Evolutionary conservation across 2,797 vertebrate species (phyloP).

Genomic region (Sebastes steindachneri): DNA sequence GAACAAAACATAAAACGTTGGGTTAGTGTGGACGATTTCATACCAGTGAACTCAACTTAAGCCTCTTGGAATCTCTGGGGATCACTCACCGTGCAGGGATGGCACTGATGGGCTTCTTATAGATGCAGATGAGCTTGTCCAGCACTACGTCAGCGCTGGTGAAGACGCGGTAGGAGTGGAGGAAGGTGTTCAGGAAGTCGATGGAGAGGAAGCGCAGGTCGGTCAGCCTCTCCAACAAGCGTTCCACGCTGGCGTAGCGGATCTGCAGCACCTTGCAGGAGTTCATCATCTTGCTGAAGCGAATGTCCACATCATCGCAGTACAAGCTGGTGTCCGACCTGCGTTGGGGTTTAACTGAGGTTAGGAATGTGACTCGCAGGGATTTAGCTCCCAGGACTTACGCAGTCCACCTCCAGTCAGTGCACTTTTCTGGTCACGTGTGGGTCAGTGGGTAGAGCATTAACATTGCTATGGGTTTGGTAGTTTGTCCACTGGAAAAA

Average conservation of each 20-base stretch:
- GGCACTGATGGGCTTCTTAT: constrained; percentile 96
- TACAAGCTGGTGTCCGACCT: constrained; percentile 97
- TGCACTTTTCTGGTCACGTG: not conserved
- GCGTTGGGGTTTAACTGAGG: constrained; percentile 29
- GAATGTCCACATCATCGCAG: constrained; percentile 97
- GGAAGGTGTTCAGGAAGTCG: constrained; percentile 98
- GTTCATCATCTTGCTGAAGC: constrained; percentile 99
- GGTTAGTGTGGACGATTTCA: not conserved
- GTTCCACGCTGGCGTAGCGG: constrained; percentile 96
- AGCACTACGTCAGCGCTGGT: constrained; percentile 91
- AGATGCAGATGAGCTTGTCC: constrained; percentile 97
- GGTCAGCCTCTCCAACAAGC: constrained; percentile 93
- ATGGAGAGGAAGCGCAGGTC: constrained; percentile 98
- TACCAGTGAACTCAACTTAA: not conserved
- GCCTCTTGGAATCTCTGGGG: not conserved
- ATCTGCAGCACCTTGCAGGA: constrained; percentile 99
- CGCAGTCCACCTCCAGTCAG: not conserved
- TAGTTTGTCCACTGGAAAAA: not conserved
- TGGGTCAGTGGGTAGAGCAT: not conserved
- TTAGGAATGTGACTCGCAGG: not conserved
- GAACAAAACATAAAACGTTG: not conserved
- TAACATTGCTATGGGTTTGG: not conserved
- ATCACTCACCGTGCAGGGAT: constrained; percentile 92
- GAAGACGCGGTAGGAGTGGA: constrained; percentile 97
- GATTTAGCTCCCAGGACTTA: not conserved